Evolutionary conservation across 2,888 invertebrate species (phyloP).

Genomic region (Ecliptopera silaceata): DNA sequence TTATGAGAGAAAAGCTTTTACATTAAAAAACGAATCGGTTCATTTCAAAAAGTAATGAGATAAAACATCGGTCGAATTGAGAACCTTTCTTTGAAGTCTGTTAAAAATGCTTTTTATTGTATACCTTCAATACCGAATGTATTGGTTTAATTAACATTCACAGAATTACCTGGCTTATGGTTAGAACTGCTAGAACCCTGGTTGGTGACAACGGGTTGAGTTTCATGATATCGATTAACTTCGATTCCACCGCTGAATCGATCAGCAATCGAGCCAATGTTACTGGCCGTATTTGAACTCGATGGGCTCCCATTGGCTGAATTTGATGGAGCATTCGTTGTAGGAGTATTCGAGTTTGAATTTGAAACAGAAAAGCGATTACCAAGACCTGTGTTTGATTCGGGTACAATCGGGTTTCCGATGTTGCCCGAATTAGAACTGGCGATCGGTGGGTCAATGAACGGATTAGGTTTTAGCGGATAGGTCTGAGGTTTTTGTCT

Average conservation of each 20-base stretch:
- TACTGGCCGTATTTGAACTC: not conserved
- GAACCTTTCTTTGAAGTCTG: too few species aligned
- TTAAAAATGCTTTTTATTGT: not conserved
- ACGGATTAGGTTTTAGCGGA: constrained; percentile 60
- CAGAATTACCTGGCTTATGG: constrained; percentile 8
- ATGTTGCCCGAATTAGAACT: not conserved
- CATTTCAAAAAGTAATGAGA: too few species aligned
- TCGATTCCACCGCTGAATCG: constrained; percentile 16
- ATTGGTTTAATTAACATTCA: not conserved
- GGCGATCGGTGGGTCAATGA: constrained; percentile 45
- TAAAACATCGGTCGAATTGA: too few species aligned
- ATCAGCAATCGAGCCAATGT: not conserved
- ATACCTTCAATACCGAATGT: not conserved
- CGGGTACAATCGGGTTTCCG: not conserved
- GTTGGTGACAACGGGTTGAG: constrained; percentile 5
- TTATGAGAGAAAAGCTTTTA: too few species aligned
- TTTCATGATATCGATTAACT: constrained; percentile 7
- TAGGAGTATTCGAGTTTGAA: not conserved
- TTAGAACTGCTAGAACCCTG: constrained; percentile 17
- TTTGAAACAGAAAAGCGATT: not conserved
- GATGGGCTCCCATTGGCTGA: constrained; percentile 14
- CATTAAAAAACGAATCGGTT: too few species aligned
- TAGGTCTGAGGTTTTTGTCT: constrained; percentile 70
- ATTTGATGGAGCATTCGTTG: too few species aligned
- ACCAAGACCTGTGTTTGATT: not conserved